Evolutionary conservation across 2,797 vertebrate species (phyloP).

Genomic region (Gouania willdenowi): DNA sequence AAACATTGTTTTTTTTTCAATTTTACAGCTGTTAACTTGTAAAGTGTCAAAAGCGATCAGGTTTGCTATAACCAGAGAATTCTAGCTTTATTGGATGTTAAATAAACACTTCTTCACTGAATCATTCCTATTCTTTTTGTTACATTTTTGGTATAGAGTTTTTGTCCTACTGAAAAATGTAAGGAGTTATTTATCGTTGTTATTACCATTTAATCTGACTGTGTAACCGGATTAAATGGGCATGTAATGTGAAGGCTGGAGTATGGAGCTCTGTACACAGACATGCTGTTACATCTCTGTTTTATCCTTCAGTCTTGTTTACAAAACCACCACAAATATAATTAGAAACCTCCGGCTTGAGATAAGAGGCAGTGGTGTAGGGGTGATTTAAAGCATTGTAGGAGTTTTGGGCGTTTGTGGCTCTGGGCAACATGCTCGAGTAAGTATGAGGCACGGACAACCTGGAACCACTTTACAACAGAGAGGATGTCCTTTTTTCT

Average conservation of each 20-base stretch:
- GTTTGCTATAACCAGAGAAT: no score
- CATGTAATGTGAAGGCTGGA: constrained; percentile 24
- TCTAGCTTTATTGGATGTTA: no score
- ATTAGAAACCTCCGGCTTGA: constrained; percentile 44
- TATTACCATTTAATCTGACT: neutral
- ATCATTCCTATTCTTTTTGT: no score
- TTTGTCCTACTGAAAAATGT: no score
- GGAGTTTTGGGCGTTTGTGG: constrained; percentile 58
- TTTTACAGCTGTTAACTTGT: no score
- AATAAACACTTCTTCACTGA: no score
- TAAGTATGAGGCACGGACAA: constrained; percentile 57
- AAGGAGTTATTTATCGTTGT: no score
- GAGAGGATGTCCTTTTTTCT: constrained; percentile 69
- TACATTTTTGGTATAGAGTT: no score
- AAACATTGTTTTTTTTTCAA: no score
- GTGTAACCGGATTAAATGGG: constrained; percentile 17
- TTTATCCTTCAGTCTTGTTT: constrained; percentile 29
- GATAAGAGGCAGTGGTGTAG: constrained; percentile 47
- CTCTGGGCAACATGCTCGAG: constrained; percentile 55
- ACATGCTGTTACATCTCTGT: constrained; percentile 34
- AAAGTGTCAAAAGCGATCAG: no score
- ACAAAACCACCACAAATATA: constrained; percentile 46
- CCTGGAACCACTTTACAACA: constrained; percentile 74
- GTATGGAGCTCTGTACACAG: constrained; percentile 19
- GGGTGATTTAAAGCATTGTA: constrained; percentile 48